These are phyloP conservation scores for Drosophila nannoptera DNA, from an alignment of 1,140 invertebrate species.

Conservation along the genomic window DNA sequence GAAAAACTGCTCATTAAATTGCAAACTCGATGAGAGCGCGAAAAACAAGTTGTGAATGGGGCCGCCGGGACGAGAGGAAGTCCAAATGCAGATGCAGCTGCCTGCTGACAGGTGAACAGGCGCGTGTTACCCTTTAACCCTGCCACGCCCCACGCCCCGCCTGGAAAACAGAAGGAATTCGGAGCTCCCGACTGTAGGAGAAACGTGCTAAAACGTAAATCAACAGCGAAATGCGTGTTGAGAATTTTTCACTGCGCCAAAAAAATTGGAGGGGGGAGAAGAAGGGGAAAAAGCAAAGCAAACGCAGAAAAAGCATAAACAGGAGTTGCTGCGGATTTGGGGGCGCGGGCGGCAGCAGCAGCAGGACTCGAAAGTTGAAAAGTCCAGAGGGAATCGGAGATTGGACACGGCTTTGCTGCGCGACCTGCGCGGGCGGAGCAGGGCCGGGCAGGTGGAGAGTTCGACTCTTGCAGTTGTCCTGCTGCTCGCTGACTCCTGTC, in stretches of 20 bases:
- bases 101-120: conserved; percentile 38
- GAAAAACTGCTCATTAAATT: conserved; percentile 70
- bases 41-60: conserved; percentile 52
- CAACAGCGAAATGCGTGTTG: conserved; percentile 75
- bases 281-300: conserved; percentile 29
- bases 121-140: neutral
- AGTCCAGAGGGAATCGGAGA: conserved; percentile 43
- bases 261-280: conserved; percentile 39
- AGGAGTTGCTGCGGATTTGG: conserved; percentile 23
- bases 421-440: conserved; percentile 2
- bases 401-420: conserved; percentile 39
- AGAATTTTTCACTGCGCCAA: conserved; percentile 64
- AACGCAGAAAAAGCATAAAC: conserved; percentile 54
- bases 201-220: conserved; percentile 78
- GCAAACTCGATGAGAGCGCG: conserved; percentile 29
- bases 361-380: conserved; percentile 39
- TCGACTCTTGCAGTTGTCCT: conserved; percentile 41
- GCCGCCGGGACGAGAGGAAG: conserved; percentile 11
- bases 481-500: conserved; percentile 15
- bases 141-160: too few relatives aligned
- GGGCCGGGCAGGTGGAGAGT: conserved; percentile 10
- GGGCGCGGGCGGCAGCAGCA: neutral
- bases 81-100: conserved; percentile 47
- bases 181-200: conserved; percentile 55
- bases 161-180: conserved; percentile 8